phyloP scores from a whole-genome alignment of 2,797 vertebrate genomes.

The Pantherophis vulpinus region DNA sequence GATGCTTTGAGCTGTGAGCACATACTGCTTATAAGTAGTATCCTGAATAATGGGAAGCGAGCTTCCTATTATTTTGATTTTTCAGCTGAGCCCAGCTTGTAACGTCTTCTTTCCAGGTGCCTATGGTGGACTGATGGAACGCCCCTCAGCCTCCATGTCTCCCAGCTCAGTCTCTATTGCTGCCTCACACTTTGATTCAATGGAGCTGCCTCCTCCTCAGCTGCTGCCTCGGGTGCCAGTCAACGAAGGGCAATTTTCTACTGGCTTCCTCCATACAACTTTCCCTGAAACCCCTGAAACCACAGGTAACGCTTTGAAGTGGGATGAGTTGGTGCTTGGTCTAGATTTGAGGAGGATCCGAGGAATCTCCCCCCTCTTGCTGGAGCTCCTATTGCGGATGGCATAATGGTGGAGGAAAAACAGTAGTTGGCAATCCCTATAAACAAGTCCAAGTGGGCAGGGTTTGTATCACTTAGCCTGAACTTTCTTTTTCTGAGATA shows the following conservation, averaged over 20 bases:
- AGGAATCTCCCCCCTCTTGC: no score
- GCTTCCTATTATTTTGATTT: no score
- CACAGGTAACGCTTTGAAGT: slow-evolving; percentile 5
- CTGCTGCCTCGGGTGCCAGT: slow-evolving; percentile 86
- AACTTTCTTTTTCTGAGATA: neutral
- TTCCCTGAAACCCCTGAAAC: slow-evolving; percentile 31
- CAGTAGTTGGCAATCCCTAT: neutral
- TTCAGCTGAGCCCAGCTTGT: no score
- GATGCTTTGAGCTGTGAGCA: no score
- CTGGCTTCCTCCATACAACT: slow-evolving; percentile 24
- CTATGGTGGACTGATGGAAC: no score
- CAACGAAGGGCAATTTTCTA: slow-evolving; percentile 76
- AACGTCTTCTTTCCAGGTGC: no score
- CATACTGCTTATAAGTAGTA: no score
- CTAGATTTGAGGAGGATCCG: neutral
- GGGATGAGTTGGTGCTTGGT: neutral
- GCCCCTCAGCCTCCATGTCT: no score
- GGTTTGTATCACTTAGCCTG: no score
- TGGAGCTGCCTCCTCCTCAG: slow-evolving; percentile 72
- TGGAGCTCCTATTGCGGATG: neutral
- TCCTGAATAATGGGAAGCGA: no score
- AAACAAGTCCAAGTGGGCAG: neutral
- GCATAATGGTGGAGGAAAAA: neutral
- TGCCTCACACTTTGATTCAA: no score
- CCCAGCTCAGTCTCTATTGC: no score